These are phyloP conservation scores for Brachyrhaphis roseni DNA, from an alignment of 2,797 vertebrate genomes.

Conservation along the genomic window DNA sequence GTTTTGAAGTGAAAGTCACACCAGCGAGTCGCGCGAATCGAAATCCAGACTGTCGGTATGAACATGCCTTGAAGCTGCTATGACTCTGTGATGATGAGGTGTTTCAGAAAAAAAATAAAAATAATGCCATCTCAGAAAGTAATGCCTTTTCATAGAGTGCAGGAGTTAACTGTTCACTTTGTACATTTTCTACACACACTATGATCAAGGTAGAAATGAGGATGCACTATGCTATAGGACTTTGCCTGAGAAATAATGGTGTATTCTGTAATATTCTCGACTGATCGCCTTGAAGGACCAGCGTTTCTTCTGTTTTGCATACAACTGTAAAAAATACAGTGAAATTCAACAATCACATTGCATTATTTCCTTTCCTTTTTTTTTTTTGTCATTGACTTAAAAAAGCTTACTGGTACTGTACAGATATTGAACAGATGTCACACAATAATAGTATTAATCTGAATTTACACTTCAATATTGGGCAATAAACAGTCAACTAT, in stretches of 20 bases:
- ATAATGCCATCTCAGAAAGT: constrained; percentile 27
- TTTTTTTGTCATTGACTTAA: constrained; percentile 78
- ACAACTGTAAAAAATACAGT: constrained; percentile 87
- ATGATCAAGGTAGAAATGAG: constrained; percentile 63
- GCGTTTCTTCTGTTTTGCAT: constrained; percentile 80
- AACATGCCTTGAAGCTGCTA: constrained; percentile 66
- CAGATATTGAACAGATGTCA: constrained; percentile 83
- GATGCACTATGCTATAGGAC: constrained; percentile 75
- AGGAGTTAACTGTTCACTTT: constrained; percentile 62
- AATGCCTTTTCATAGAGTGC: constrained; percentile 52
- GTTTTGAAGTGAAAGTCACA: neutral
- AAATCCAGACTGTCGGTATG: constrained; percentile 12
- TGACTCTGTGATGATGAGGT: constrained; percentile 42
- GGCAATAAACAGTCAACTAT: constrained; percentile 85
- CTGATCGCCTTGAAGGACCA: constrained; percentile 71
- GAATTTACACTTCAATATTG: constrained; percentile 85
- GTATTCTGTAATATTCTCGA: constrained; percentile 70
- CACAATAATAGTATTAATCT: constrained; percentile 82
- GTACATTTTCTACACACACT: constrained; percentile 68
- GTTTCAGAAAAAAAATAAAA: constrained; percentile 7
- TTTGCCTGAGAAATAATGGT: constrained; percentile 80
- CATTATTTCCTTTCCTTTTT: constrained; percentile 60
- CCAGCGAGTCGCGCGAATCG: neutral
- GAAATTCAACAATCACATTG: constrained; percentile 83
- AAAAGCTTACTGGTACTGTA: constrained; percentile 81